Conservation (phyloP, 2,113 vertebrate genomes). For the Jaculus jaculus region DNA sequence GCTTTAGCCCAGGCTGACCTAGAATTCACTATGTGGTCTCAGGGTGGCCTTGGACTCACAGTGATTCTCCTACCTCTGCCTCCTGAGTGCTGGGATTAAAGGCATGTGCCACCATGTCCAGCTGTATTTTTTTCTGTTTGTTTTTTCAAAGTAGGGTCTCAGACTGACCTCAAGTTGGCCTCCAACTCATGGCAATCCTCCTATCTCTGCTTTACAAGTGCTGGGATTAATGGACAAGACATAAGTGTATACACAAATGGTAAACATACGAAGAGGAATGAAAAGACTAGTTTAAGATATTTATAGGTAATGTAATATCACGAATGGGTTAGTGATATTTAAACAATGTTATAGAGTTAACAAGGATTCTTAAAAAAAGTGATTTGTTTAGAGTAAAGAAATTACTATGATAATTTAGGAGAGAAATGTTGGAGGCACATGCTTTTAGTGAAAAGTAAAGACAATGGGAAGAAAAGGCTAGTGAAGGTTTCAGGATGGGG, state of each 20-base stretch:
- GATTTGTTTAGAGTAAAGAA: not conserved
- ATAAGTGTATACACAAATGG: not conserved
- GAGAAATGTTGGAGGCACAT: not conserved
- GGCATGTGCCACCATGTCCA: too few relatives aligned
- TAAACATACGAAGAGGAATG: not conserved
- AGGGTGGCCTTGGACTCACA: too few relatives aligned
- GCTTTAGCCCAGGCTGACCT: too few relatives aligned
- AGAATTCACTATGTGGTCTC: too few relatives aligned
- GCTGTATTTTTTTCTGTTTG: too few relatives aligned
- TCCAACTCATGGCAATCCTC: not conserved
- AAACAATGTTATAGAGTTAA: not conserved
- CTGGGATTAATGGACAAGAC: not conserved
- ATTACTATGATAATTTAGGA: not conserved
- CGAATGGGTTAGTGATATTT: not conserved
- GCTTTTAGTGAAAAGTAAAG: conserved; percentile 4
- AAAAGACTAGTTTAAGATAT: not conserved
- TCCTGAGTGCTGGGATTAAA: too few relatives aligned
- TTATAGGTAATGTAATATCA: not conserved
- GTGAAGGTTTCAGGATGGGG: not conserved
- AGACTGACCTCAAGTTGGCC: too few relatives aligned
- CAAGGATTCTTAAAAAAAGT: not conserved
- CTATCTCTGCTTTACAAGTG: not conserved
- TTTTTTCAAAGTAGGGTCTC: too few relatives aligned
- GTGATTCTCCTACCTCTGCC: too few relatives aligned
- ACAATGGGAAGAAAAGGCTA: not conserved